Evolutionary conservation across 2,797 vertebrate species (phyloP).

Genomic region (Phyllotis vaccarum): DNA sequence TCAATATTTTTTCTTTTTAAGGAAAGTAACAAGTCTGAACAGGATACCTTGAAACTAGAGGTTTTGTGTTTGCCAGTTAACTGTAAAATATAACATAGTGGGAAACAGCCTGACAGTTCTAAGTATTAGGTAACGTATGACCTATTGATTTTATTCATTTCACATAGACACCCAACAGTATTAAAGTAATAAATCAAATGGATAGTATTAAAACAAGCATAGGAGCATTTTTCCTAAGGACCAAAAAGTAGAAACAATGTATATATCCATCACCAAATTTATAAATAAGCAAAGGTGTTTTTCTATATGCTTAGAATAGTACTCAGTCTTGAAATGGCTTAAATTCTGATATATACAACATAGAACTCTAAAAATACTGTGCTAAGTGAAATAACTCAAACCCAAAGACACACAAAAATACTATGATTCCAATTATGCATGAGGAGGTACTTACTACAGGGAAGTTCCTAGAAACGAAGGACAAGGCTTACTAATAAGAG

Average conservation of each 20-base stretch:
- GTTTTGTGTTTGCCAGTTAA: not conserved
- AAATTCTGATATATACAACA: not conserved
- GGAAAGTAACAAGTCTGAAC: not conserved
- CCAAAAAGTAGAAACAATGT: not conserved
- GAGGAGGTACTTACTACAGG: not conserved
- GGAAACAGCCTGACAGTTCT: not conserved
- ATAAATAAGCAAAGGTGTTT: not conserved
- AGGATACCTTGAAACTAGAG: not conserved
- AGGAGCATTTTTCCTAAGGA: not conserved
- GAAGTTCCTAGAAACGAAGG: no score
- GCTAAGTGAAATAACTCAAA: not conserved
- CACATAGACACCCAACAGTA: not conserved
- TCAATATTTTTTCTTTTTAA: not conserved
- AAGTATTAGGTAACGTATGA: not conserved
- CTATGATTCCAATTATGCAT: not conserved
- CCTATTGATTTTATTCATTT: not conserved
- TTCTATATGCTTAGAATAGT: not conserved
- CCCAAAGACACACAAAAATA: not conserved
- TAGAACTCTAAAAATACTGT: not conserved
- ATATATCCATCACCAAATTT: not conserved
- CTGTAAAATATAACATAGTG: not conserved
- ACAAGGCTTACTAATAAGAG: not conserved
- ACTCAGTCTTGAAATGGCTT: not conserved
- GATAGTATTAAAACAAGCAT: not conserved
- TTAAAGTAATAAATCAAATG: not conserved